Conservation (phyloP, 2,797 vertebrate genomes). For the Halcyon chelicuti region DNA sequence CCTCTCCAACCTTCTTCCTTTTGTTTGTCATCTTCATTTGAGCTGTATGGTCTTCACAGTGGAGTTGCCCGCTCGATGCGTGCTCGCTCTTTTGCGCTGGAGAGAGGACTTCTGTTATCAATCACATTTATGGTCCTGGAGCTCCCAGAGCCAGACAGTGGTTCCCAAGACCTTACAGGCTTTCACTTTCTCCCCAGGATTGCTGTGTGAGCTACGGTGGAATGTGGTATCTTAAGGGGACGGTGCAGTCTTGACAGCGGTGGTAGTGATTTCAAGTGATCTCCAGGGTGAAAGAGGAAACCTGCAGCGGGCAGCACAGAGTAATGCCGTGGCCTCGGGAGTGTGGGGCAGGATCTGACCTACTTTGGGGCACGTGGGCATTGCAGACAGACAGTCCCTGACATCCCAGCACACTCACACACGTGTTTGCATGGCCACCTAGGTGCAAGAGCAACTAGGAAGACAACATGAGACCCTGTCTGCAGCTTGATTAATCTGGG, state of each 20-base stretch:
- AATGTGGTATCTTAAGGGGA: conserved; percentile 99
- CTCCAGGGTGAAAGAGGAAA: not conserved
- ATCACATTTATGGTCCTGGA: not conserved
- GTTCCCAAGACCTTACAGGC: not conserved
- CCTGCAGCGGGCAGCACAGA: not conserved
- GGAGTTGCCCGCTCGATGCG: accelerated
- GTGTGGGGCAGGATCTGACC: conserved; percentile 6
- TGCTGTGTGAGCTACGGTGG: conserved; percentile 93
- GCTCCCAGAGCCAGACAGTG: not conserved
- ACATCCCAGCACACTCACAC: not conserved
- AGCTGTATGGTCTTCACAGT: not conserved
- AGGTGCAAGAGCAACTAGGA: not conserved
- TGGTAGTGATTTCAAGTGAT: not conserved
- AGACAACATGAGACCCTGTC: conserved; percentile 50
- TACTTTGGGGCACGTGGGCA: not conserved
- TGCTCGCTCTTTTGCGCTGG: not conserved
- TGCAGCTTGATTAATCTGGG: conserved; percentile 58
- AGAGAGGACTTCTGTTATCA: not conserved
- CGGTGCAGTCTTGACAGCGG: conserved; percentile 90
- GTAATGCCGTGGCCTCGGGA: not conserved
- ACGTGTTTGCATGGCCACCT: not conserved
- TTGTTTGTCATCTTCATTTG: not conserved
- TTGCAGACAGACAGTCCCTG: not conserved
- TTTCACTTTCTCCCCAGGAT: conserved; percentile 81
- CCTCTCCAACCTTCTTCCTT: not conserved